Base-by-base conservation (phyloP, 2,888 invertebrate species). In the Rhyacophila evoluta region DNA sequence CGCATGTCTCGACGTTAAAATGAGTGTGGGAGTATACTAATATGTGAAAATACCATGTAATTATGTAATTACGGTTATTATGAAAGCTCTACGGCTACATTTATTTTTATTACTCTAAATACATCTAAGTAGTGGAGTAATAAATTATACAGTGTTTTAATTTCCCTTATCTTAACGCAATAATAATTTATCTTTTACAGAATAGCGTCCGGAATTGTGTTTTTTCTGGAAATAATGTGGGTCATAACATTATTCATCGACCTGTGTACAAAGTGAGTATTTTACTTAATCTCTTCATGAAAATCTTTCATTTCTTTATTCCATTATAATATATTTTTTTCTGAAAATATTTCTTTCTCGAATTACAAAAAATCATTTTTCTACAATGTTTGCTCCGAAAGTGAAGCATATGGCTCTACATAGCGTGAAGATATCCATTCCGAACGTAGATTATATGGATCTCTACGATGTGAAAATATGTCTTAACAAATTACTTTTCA, bases 171-270 rank as follows among this genome's bases (percentile, higher is more conserved):
- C 28, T 69, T 69, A 69, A 69, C 11, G 12, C n/a, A 69, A 69
- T 69, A 69, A 69, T 69, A 69, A 29, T 25, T 77, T 72, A 68
- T 55, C 29, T 73, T 74, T 85, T 85, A 10, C 85, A 89, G 89
- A 83, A 85, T 86, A 74, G 86, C 86, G 69, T 86, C 88, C 10
- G 84, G 85, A 28, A 78, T 88, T 78, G 87, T 88, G 68, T 87
- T 89, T 83, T 87, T 89, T 83, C 84, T 89, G 70, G 89, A 89
- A 84, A 86, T 88, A 41, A 87, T 88, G 36, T 89, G 89, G 89
- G 88, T 86, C 67, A 85, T 89, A 81, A 87, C 88, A 28, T 84
- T 89, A 41, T 88, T 88, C 83, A 85, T 89, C 72, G 87, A 88
- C 81, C 86, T 89, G 76, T 88, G 88, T 83, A 83, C 87, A 78